Base-by-base conservation (phyloP, 2,888 invertebrate genomes). In the Chrysopilus asiliformis region DNA sequence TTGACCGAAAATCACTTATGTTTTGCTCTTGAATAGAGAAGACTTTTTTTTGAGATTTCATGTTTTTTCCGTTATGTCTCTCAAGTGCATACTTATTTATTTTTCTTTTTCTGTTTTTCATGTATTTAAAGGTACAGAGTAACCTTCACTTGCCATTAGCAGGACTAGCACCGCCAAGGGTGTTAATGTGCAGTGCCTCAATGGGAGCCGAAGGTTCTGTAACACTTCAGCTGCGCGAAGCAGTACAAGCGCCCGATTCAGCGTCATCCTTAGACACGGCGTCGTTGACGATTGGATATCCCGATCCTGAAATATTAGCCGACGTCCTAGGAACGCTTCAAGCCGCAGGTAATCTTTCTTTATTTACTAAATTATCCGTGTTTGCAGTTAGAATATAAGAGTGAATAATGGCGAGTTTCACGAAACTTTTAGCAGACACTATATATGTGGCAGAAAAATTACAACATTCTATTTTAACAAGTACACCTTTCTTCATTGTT, bases 241-340 rank as follows among this genome's bases (percentile, higher is more conserved):
- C 57, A 34, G 50, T 50, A 30, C 58, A 53, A 45, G 50, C 55
- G 27, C 50, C 52, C 18, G 52, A 52, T 38, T 49, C 52, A 15
- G 47, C 46, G 40, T 46, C 45, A 39, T 47, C 50, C 38, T 46
- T 61, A 45, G 78, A 79, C 48, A 70, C 79, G 49, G 71, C 71
- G 39, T n/a, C n/a, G n/a, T 70, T 80, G 43, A 76, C 77, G 49
- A 74, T 76, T 53, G 76, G 79, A 46, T 79, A 79, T 64, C 77
- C 79, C 55, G 80, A 81, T 63, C 74, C 79, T 18, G 79, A 79
- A 53, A 72, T 80, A 56, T 67, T 81, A 39, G 76, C 78, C 32
- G 80, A 80, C 58, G 67, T 80, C 52, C 67, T 80, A 47, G 74
- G 79, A 47, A 73, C 75, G 36, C 72, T 76, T 43, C 73, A 71